Evolutionary conservation across 1,140 invertebrate species (phyloP).

Genomic region (Drosophila mojavensis): DNA sequence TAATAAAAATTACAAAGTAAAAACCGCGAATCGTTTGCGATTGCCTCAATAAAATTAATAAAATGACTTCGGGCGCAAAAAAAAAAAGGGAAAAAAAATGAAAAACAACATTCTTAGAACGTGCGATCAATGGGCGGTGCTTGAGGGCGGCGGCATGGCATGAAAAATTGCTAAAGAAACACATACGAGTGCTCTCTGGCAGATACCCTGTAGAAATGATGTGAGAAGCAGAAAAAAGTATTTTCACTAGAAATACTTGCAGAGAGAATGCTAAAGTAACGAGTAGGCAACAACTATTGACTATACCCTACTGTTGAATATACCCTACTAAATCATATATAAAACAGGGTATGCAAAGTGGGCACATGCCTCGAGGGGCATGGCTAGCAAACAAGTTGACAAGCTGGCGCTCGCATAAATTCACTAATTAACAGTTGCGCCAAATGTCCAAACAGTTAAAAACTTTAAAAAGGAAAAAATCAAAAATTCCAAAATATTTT

Average conservation of each 20-base stretch:
- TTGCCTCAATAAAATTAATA: conserved; percentile 73
- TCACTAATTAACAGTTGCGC: conserved; percentile 79
- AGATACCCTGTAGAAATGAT: neutral
- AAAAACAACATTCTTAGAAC: conserved; percentile 5
- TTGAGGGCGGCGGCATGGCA: conserved; percentile 9
- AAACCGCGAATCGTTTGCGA: conserved; percentile 46
- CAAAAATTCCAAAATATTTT: conserved; percentile 47
- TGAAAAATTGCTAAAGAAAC: conserved; percentile 50
- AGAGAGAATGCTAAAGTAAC: no score
- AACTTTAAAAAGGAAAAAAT: neutral
- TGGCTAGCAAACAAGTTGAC: conserved; percentile 68
- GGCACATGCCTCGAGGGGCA: conserved; percentile 28
- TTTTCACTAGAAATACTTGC: no score
- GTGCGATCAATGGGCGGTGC: conserved; percentile 4
- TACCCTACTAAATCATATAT: neutral
- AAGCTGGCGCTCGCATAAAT: conserved; percentile 73
- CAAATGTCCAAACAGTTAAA: conserved; percentile 15
- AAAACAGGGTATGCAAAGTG: neutral
- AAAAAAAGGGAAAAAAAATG: conserved; percentile 28
- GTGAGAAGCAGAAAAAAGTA: no score
- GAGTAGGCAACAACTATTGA: no score
- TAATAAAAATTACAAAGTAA: conserved; percentile 40
- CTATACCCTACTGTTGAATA: neutral
- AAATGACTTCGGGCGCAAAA: conserved; percentile 61
- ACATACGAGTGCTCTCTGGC: neutral